Percentiles rank a stretch among this genome's conserved stretches.
Evolutionary conservation across 2,797 vertebrate genomes (phyloP).

Genomic region (Oreochromis grahami): DNA sequence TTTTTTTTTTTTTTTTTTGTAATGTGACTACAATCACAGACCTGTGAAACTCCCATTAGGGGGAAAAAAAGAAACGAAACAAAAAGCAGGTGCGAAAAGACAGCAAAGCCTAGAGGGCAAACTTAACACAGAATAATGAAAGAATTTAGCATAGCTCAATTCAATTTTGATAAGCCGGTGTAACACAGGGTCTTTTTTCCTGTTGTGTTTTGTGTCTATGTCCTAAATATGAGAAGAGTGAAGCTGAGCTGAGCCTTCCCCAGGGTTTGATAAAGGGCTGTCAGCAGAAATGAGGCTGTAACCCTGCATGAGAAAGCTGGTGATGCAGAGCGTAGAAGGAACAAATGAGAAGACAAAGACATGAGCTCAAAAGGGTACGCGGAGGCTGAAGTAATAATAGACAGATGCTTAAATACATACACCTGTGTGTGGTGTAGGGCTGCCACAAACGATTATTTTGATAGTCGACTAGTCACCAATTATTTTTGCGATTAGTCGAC

Average conservation of each 20-base stretch:
- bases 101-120: background rate
- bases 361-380: background rate
- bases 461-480: no score
- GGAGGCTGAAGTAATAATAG: slow-evolving; percentile 10
- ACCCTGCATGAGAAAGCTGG: slow-evolving; percentile 3
- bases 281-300: slow-evolving; percentile 7
- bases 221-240: slow-evolving; percentile 12
- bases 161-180: background rate
- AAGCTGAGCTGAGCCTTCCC: slow-evolving; percentile 12
- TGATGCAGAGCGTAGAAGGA: slow-evolving; percentile 21
- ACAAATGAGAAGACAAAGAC: slow-evolving; percentile 19
- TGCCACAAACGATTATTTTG: no score
- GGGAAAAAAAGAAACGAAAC: background rate
- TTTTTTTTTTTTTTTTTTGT: background rate
- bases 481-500: no score
- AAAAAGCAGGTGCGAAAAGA: background rate
- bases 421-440: background rate
- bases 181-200: background rate
- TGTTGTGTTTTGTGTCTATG: background rate
- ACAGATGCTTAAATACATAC: background rate
- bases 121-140: background rate
- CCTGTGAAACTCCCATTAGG: background rate
- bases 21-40: background rate
- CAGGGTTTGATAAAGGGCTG: slow-evolving; percentile 8
- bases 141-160: background rate